phyloP scores from a whole-genome alignment of 2,888 invertebrate genomes.

The Drosophila villosipedis region DNA sequence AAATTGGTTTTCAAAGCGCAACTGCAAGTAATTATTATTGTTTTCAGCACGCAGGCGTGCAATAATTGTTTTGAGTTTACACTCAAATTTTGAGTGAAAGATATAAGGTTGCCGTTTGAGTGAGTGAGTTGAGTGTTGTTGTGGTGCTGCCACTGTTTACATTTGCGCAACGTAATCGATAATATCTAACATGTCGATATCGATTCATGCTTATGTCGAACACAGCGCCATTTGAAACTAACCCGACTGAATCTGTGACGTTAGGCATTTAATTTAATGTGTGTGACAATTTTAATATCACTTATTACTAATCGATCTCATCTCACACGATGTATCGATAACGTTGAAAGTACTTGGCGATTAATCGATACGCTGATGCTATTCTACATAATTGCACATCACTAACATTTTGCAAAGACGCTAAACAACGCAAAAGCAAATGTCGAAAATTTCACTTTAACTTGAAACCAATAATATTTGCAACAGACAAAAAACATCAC shows the following conservation, averaged over 20 bases:
- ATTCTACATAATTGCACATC: slow-evolving; percentile 12
- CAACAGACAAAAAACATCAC: not conserved
- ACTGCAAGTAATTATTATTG: not conserved
- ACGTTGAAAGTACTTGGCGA: not conserved
- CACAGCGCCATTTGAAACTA: not conserved
- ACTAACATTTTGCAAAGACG: slow-evolving; percentile 42
- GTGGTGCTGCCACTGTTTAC: slow-evolving; percentile 10
- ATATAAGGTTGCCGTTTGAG: slow-evolving; percentile 3
- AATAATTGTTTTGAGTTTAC: not conserved
- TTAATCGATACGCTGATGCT: slow-evolving; percentile 19
- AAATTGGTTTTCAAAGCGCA: slow-evolving; percentile 1
- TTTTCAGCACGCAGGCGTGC: slow-evolving; percentile 15
- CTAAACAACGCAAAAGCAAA: slow-evolving; percentile 56
- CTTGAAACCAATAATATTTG: slow-evolving; percentile 26
- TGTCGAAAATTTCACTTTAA: slow-evolving; percentile 34
- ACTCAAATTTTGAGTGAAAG: slow-evolving; percentile 42
- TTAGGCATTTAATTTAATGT: not conserved
- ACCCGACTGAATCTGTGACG: not conserved
- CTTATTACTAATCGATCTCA: not conserved
- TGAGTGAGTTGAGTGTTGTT: not conserved
- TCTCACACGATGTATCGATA: slow-evolving; percentile 10
- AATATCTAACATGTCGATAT: not conserved
- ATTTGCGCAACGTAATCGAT: not conserved
- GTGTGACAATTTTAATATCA: not conserved
- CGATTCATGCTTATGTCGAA: no score